Evolutionary conservation across 2,888 invertebrate species (phyloP), one percentile per base, ranked within the genome.

Genomic region (Danaus chrysippus): DNA sequence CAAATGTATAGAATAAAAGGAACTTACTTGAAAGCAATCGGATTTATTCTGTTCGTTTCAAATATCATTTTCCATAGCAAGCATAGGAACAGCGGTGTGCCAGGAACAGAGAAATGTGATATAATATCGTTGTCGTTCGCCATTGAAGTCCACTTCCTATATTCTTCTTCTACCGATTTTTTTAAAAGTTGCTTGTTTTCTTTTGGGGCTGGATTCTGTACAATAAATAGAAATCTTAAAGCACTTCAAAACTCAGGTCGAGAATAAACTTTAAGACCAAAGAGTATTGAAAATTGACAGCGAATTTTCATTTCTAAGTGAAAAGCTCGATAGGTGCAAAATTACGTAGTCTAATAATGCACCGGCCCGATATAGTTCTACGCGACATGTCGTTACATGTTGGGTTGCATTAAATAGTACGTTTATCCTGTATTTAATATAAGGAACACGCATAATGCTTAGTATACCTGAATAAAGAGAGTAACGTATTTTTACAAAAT

Each of bases 131-230:
- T 97, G 80, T 99, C 98, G 83, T 98, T 98, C 53, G 95, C 97
- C 98, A 99, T 98, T 0, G 97, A 96, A 53, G 95, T 96, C 98
- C 98, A 98, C 81, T 98, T 98, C 68, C 98, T 93, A 78, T 98
- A 98, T 78, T 99, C 99, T 76, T 98, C 97, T 75, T 98, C 98
- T 0, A 98, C 97, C 0, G 96, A 96, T 86, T 97, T 97, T 84
- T 97, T 98, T 0, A 98, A 88, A 68, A 96, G 93, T 75, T 96
- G 96, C 77, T 98, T 98, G 80, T 98, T 97, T 80, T 98, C 98
- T 77, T 95, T 94, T 0, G 95, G 94, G 1, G 95, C 94, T 65
- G 94, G 94, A 78, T 96, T 96, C 85, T 94, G 91, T 13, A 71
- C 76, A 5, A 59, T 58, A 41, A 43, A 23, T 55, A 11, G n/a